Conservation (phyloP, 2,113 vertebrate species). For the Cephalopterus ornatus region DNA sequence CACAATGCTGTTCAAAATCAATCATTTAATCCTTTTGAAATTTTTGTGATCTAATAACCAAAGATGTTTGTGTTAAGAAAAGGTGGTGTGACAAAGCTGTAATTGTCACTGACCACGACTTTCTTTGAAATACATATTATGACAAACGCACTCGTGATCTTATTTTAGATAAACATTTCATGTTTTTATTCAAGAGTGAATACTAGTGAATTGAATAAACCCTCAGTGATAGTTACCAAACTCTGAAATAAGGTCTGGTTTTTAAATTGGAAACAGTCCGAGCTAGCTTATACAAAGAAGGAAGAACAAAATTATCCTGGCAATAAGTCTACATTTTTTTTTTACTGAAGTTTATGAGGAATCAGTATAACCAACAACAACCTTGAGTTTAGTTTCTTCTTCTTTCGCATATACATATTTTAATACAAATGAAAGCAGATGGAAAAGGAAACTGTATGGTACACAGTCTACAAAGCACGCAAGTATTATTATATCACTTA, state of each 20-base stretch:
- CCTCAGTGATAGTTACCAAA: slow-evolving; percentile 34
- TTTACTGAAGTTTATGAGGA: slow-evolving; percentile 41
- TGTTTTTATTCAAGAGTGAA: slow-evolving; percentile 48
- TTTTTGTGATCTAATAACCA: background rate
- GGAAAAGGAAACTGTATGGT: background rate
- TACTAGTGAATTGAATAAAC: slow-evolving; percentile 60
- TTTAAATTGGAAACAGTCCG: slow-evolving; percentile 51
- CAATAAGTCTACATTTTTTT: slow-evolving; percentile 53
- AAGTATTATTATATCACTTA: slow-evolving; percentile 39
- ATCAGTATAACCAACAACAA: background rate
- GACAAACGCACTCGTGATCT: slow-evolving; percentile 21
- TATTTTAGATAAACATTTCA: slow-evolving; percentile 46
- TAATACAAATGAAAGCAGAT: slow-evolving; percentile 49
- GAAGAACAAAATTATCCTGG: slow-evolving; percentile 41
- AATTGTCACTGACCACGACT: slow-evolving; percentile 1
- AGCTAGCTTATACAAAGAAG: slow-evolving; percentile 41
- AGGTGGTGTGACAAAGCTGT: background rate
- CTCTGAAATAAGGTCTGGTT: slow-evolving; percentile 46
- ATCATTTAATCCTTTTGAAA: background rate
- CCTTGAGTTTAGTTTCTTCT: background rate
- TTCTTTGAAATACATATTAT: slow-evolving; percentile 44
- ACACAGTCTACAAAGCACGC: slow-evolving; percentile 12
- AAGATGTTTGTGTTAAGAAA: background rate
- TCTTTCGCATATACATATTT: slow-evolving; percentile 7
- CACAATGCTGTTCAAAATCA: background rate